Percentiles rank a stretch among this genome's conserved stretches.
phyloP scores from a whole-genome alignment of 2,113 vertebrate genomes.

The Lucifuga dentata region DNA sequence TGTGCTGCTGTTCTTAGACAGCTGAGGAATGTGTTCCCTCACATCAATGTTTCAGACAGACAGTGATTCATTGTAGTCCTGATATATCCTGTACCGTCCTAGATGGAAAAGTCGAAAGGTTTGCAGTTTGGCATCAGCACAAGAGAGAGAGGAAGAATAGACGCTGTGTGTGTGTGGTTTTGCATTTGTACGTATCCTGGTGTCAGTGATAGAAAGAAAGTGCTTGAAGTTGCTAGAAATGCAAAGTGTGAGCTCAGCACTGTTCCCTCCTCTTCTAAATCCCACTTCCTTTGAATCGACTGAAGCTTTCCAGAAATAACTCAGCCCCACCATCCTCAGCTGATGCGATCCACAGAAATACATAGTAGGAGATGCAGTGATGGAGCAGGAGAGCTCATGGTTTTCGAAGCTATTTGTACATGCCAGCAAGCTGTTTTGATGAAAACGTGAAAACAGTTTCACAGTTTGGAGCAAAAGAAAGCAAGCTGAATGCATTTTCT shows the following conservation, averaged over 20 bases:
- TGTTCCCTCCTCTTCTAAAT: constrained; percentile 53
- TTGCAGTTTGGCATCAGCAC: constrained; percentile 57
- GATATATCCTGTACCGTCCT: constrained; percentile 49
- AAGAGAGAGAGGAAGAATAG: constrained; percentile 34
- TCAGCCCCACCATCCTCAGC: constrained; percentile 35
- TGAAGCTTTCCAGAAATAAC: constrained; percentile 69
- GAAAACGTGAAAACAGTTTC: background rate
- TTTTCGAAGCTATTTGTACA: background rate
- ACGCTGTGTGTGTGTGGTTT: constrained; percentile 31
- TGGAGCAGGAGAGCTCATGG: background rate
- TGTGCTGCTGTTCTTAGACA: constrained; percentile 61
- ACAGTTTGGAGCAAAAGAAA: background rate
- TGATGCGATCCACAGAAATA: constrained; percentile 13
- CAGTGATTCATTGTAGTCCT: constrained; percentile 63
- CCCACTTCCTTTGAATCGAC: constrained; percentile 68
- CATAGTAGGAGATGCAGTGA: constrained; percentile 2
- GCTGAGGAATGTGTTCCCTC: constrained; percentile 30
- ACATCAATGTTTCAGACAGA: constrained; percentile 50
- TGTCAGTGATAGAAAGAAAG: constrained; percentile 59
- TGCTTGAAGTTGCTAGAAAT: constrained; percentile 73
- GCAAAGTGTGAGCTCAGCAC: constrained; percentile 71
- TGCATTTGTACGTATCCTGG: constrained; percentile 46
- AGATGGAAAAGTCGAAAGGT: constrained; percentile 58
- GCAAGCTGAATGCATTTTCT: background rate
- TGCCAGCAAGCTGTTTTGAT: background rate